These are phyloP conservation scores for Drosophila macrothrix DNA, from an alignment of 2,888 invertebrate species.

Conservation along the genomic window DNA sequence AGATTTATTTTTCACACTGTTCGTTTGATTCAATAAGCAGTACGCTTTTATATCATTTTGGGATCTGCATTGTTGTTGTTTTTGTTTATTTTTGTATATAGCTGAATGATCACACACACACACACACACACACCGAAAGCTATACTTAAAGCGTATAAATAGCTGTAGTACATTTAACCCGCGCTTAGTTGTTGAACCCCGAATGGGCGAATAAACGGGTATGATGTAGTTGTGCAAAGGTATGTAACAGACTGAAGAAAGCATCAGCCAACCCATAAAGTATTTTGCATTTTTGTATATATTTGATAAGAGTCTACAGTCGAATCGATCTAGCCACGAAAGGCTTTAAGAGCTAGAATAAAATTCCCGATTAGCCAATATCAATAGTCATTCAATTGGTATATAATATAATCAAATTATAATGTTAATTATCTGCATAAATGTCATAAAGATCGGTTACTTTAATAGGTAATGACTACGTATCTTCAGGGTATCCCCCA, in stretches of 20 bases:
- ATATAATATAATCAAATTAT: background rate
- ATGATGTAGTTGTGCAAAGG: background rate
- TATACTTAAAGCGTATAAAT: constrained; percentile 8
- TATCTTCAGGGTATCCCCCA: background rate
- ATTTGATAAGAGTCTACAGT: background rate
- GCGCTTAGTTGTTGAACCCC: background rate
- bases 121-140: constrained; percentile 3
- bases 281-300: background rate
- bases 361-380: background rate
- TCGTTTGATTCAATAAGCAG: constrained; percentile 25
- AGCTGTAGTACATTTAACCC: constrained; percentile 29
- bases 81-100: constrained; percentile 12
- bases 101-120: constrained; percentile 37
- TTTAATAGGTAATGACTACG: background rate
- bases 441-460: background rate
- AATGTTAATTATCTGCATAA: background rate
- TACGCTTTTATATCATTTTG: constrained; percentile 68
- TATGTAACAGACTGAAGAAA: background rate
- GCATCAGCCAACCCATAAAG: background rate
- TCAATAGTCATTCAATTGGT: background rate
- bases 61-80: constrained; percentile 28
- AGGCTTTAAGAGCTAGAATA: background rate
- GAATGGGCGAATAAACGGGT: background rate
- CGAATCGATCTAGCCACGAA: background rate
- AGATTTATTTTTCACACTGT: constrained; percentile 54